A percentile compares a stretch with the other conserved stretches of the same genome.
These are phyloP conservation scores for Ommatoiulus sabulosus DNA, from an alignment of 2,888 invertebrate genomes.

Conservation along the genomic window DNA sequence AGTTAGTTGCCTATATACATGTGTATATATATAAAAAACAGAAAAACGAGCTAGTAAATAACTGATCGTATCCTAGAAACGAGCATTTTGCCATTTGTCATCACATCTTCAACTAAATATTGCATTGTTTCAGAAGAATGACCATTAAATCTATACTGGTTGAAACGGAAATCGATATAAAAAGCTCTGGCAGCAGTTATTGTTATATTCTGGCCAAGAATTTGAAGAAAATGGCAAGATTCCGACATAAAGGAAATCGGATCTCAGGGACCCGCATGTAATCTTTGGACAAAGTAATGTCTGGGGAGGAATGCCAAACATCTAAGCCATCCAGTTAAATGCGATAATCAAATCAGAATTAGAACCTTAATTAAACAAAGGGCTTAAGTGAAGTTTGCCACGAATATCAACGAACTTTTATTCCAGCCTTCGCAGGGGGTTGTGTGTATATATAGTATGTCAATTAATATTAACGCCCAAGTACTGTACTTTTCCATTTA, in stretches of 20 bases:
- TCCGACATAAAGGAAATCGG: background rate
- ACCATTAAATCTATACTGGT: background rate
- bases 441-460: background rate
- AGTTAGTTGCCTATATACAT: too few species aligned
- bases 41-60: slow-evolving; percentile 3
- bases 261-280: background rate
- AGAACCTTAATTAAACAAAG: background rate
- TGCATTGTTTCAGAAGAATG: slow-evolving; percentile 12
- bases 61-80: slow-evolving; percentile 7
- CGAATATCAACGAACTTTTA: too few species aligned
- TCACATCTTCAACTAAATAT: background rate
- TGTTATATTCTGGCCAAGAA: background rate
- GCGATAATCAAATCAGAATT: background rate
- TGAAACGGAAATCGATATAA: slow-evolving; percentile 15
- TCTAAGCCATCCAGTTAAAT: background rate
- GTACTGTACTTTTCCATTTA: background rate
- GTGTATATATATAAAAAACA: too few species aligned
- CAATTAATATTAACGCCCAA: background rate
- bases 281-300: background rate
- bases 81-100: background rate
- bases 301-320: background rate
- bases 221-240: background rate
- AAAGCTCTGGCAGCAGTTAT: background rate
- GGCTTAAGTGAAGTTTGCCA: background rate
- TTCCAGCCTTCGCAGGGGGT: too few species aligned